Conservation (phyloP, 2,113 vertebrate genomes). For the Myotis lucifugus region DNA sequence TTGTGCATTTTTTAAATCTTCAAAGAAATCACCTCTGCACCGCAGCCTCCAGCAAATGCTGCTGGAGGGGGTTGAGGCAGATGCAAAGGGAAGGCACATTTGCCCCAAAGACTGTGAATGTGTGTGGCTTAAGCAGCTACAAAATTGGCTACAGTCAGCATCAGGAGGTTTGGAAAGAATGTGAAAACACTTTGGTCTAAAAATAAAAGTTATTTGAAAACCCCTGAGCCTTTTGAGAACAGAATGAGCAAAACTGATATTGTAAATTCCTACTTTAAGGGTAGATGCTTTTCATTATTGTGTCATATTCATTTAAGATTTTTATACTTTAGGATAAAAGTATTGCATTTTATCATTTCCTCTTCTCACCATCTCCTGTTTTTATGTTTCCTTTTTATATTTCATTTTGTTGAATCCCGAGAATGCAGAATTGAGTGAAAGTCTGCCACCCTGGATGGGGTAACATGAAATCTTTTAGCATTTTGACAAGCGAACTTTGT, state of each 20-base stretch:
- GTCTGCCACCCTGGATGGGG: background rate
- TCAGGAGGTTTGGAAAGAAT: slow-evolving; percentile 36
- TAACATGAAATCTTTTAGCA: background rate
- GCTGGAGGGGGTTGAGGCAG: background rate
- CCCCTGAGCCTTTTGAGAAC: slow-evolving; percentile 30
- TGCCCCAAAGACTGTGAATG: slow-evolving; percentile 55
- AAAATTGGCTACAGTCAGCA: slow-evolving; percentile 45
- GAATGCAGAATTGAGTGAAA: background rate
- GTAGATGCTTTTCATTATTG: background rate
- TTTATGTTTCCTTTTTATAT: slow-evolving; percentile 8
- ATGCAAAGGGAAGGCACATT: background rate
- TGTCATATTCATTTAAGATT: slow-evolving; percentile 8
- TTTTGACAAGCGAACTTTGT: background rate
- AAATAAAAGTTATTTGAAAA: slow-evolving; percentile 52
- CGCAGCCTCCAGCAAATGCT: slow-evolving; percentile 61
- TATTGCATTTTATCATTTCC: background rate
- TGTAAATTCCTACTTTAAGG: background rate
- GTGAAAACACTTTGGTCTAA: slow-evolving; percentile 44
- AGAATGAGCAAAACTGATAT: background rate
- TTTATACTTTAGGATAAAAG: background rate
- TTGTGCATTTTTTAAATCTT: slow-evolving; percentile 66
- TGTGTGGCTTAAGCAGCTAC: slow-evolving; percentile 46
- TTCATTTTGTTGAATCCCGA: background rate
- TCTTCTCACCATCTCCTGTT: background rate
- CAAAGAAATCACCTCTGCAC: slow-evolving; percentile 67